Percentiles rank a stretch among this genome's conserved stretches.
These are phyloP conservation scores for Spizaetus ornatus DNA, from an alignment of 2,113 vertebrate species.

Conservation along the genomic window DNA sequence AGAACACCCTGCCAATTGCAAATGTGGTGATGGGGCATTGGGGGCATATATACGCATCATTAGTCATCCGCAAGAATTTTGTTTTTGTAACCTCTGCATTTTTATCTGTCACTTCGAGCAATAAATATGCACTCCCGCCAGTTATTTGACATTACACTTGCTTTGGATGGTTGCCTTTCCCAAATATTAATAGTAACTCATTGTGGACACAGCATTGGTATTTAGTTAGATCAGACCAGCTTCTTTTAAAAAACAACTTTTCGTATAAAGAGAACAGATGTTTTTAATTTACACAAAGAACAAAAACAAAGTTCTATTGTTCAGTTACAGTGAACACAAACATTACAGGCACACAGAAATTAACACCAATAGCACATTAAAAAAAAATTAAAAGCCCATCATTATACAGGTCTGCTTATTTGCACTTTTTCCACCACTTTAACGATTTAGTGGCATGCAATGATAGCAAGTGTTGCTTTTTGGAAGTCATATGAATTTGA, in stretches of 20 bases:
- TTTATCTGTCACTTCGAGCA: constrained; percentile 75
- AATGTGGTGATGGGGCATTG: constrained; percentile 45
- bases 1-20: constrained; percentile 26
- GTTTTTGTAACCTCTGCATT: constrained; percentile 74
- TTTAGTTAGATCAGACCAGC: constrained; percentile 71
- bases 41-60: constrained; percentile 58
- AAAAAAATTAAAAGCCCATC: background rate
- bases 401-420: background rate
- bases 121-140: constrained; percentile 70
- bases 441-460: background rate
- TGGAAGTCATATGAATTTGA: background rate
- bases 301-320: constrained; percentile 67
- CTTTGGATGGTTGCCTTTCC: constrained; percentile 70
- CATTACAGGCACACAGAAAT: constrained; percentile 47
- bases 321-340: constrained; percentile 40
- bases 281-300: constrained; percentile 66
- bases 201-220: constrained; percentile 72
- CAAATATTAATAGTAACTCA: constrained; percentile 78
- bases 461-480: background rate
- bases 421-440: background rate
- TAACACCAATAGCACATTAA: background rate
- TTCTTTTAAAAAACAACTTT: constrained; percentile 68
- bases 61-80: constrained; percentile 68
- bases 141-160: constrained; percentile 74
- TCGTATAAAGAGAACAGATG: constrained; percentile 58